Evolutionary conservation across 2,797 vertebrate genomes (phyloP).

Genomic region (Adelosebastes latens): DNA sequence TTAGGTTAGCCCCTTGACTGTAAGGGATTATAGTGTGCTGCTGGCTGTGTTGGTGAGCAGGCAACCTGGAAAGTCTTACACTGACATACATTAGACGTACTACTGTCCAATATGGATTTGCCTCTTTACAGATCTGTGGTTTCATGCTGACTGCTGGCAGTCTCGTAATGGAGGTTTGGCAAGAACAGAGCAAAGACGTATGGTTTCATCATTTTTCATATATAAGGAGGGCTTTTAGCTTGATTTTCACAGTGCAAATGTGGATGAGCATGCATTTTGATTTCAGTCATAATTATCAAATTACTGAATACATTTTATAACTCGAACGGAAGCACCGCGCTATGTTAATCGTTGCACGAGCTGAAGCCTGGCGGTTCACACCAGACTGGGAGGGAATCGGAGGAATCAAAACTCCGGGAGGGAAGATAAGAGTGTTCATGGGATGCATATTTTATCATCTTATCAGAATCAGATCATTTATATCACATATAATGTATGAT

Average conservation of each 20-base stretch:
- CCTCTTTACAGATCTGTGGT: slow-evolving; percentile 32
- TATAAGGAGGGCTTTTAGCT: neutral
- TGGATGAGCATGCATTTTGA: neutral
- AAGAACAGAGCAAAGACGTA: neutral
- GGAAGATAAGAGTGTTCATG: too few relatives aligned
- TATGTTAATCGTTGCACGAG: too few relatives aligned
- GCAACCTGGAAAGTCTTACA: slow-evolving; percentile 18
- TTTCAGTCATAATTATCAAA: neutral
- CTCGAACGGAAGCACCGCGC: too few relatives aligned
- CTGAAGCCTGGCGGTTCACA: too few relatives aligned
- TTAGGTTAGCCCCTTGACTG: slow-evolving; percentile 35
- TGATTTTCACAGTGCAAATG: neutral
- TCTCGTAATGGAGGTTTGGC: slow-evolving; percentile 18
- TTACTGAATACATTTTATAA: neutral
- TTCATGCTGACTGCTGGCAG: slow-evolving; percentile 15
- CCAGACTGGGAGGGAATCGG: too few relatives aligned
- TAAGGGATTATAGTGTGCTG: slow-evolving; percentile 32
- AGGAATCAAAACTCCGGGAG: too few relatives aligned
- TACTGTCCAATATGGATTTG: slow-evolving; percentile 37
- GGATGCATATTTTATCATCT: too few relatives aligned
- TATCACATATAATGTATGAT: too few relatives aligned
- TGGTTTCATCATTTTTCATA: neutral
- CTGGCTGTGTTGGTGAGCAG: slow-evolving; percentile 21
- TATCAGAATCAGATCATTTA: too few relatives aligned
- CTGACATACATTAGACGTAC: slow-evolving; percentile 28